Percentiles rank a stretch among this genome's conserved stretches.
These are phyloP conservation scores for Eilema griseolum DNA, from an alignment of 2,888 invertebrate genomes.

Conservation along the genomic window DNA sequence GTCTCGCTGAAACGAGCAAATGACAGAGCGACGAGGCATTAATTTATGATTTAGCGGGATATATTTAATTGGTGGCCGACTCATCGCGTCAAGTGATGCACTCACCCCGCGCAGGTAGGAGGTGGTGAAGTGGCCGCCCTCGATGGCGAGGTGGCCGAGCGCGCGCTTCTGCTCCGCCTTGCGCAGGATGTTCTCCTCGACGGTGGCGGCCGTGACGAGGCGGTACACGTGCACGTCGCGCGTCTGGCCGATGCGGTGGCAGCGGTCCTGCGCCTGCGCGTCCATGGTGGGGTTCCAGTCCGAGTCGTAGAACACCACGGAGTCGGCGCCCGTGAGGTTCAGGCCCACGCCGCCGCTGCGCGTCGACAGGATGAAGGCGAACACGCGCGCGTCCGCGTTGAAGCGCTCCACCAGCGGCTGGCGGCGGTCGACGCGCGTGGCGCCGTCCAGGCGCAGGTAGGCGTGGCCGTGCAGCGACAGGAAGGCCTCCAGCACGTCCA, in stretches of 20 bases:
- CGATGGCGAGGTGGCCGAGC: constrained; percentile 98
- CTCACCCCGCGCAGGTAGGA: constrained; percentile 94
- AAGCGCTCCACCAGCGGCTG: constrained; percentile 99
- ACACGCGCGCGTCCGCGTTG: constrained; percentile 97
- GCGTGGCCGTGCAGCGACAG: constrained; percentile 98
- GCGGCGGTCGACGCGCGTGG: constrained; percentile 97
- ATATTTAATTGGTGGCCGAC: too few species aligned
- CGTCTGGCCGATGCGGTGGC: constrained; percentile 99
- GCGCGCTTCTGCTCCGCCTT: constrained; percentile 99
- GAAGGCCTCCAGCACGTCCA: constrained; percentile 99
- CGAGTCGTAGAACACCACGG: constrained; percentile 99
- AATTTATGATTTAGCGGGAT: too few species aligned
- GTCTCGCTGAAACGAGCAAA: too few species aligned
- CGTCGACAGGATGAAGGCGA: constrained; percentile 99
- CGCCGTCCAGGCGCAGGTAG: constrained; percentile 98
- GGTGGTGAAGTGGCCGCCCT: constrained; percentile 99
- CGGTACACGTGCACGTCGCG: constrained; percentile 99
- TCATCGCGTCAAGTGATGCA: too few species aligned
- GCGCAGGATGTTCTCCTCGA: constrained; percentile 99
- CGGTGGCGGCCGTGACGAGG: constrained; percentile 97
- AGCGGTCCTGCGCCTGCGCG: constrained; percentile 96
- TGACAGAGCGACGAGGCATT: too few species aligned
- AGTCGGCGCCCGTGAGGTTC: constrained; percentile 99
- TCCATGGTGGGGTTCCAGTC: constrained; percentile 99
- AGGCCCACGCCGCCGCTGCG: constrained; percentile 99